Percentiles rank a stretch among this genome's conserved stretches.
phyloP scores from a whole-genome alignment of 2,888 invertebrate genomes.

The Drosophila meridiana region DNA sequence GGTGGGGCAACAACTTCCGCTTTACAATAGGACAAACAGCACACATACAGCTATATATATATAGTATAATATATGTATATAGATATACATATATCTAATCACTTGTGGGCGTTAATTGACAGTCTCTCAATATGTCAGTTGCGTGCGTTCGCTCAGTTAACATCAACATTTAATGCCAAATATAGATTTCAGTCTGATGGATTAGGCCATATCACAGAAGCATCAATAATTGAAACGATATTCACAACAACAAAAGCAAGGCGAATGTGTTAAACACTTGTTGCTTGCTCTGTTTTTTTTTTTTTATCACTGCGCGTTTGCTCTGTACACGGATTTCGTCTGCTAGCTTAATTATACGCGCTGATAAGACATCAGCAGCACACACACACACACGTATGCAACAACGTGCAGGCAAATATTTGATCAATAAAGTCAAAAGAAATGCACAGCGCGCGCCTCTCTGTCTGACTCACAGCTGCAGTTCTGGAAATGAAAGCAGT shows the following conservation, averaged over 20 bases:
- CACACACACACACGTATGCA: constrained; percentile 9
- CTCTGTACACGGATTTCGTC: constrained; percentile 47
- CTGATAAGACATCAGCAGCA: constrained; percentile 39
- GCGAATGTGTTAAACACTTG: constrained; percentile 42
- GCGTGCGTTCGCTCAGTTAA: constrained; percentile 42
- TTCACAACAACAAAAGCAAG: constrained; percentile 8
- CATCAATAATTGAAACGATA: constrained; percentile 16
- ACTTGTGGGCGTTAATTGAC: constrained; percentile 46
- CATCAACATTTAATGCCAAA: constrained; percentile 34
- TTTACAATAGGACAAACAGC: constrained; percentile 8
- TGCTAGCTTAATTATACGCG: constrained; percentile 31
- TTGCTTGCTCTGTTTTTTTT: constrained; percentile 32
- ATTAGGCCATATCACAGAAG: constrained; percentile 33
- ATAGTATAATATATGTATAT: background rate
- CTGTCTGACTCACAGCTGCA: constrained; percentile 40
- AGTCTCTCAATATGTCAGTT: constrained; percentile 31
- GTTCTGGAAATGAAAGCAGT: constrained; percentile 29
- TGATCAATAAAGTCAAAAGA: constrained; percentile 68
- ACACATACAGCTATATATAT: background rate
- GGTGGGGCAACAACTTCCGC: constrained; percentile 26
- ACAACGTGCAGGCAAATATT: constrained; percentile 58
- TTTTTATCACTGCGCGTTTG: constrained; percentile 31
- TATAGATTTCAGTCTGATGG: constrained; percentile 35
- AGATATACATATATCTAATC: background rate
- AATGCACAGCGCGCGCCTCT: constrained; percentile 40